Base-by-base conservation (phyloP, 2,888 invertebrate species). In the Drosophila robusta region DNA sequence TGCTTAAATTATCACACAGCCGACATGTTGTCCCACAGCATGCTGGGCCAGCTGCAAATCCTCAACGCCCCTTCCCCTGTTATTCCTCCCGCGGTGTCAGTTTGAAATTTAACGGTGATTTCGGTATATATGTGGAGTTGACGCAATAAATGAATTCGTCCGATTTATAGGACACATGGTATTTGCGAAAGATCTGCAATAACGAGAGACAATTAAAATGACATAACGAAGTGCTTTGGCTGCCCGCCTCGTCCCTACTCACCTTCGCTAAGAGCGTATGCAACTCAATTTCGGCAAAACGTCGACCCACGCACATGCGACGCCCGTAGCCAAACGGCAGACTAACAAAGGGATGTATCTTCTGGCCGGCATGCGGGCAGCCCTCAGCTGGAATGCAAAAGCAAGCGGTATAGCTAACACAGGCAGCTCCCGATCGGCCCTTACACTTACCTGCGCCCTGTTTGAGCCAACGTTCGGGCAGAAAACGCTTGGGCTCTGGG, bases 211-310 rank as follows among this genome's bases (percentile, higher is more conserved):
- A 71, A 71, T 64, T 56, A 71, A 47, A 61, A 50, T 32, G 11
- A 4, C 11, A 38, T 18, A 32, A 4, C 14, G n/a, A 44, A 14
- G 36, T 2, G 3, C 3, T 11, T 8, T 22, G n/a, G 7, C 9
- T 7, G 6, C n/a, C 22, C 22, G n/a, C 41, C n/a, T 0, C 18
- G 18, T 18, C 2, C 12, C 11, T 47, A 54, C 71, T 65, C 92
- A 95, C 96, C 94, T 95, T 96, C n/a, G 95, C 95, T 47, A 96
- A 90, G 80, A 96, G 91, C 72, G 95, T 94, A 85, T 96, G 95
- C 80, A 97, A 92, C 92, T 97, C 96, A 51, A 95, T 95, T 92
- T 97, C 96, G 16, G 97, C 96, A 91, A 97, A 96, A 87, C 97
- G 93, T 81, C 96, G 94, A 50, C 97, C 97, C 82, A 96, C 93